Percentiles rank a stretch among this genome's conserved stretches.
Conservation (phyloP, 2,888 invertebrate species). For the Lamellibrachia satsuma region DNA sequence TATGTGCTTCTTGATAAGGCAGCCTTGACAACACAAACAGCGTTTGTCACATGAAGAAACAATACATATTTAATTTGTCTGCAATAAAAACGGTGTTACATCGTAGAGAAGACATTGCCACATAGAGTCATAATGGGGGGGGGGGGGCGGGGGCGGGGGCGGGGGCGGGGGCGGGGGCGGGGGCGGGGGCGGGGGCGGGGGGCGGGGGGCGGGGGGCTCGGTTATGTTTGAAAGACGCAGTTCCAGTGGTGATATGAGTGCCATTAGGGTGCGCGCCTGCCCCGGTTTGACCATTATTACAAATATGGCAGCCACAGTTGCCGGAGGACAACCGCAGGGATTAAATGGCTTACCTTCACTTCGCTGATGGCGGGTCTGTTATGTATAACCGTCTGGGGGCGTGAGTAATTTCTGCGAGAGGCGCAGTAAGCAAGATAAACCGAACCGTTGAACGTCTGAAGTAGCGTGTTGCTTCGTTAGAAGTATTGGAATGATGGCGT, state of each 20-base stretch:
- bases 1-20: background rate
- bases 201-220: background rate
- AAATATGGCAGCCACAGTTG: background rate
- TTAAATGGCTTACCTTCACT: conserved; percentile 8
- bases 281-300: background rate
- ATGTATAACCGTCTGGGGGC: background rate
- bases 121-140: background rate
- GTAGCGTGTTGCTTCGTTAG: conserved; percentile 5
- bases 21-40: background rate
- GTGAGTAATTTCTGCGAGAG: background rate
- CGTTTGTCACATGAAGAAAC: background rate
- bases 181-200: too few species aligned
- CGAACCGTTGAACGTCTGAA: background rate
- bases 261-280: background rate
- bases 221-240: background rate
- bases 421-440: background rate
- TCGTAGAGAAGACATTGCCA: background rate
- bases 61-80: background rate
- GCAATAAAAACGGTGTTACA: background rate
- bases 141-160: too few species aligned
- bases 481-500: background rate
- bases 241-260: background rate
- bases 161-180: too few species aligned
- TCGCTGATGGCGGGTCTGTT: background rate
- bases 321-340: background rate